Evolutionary conservation across 2,113 vertebrate genomes (phyloP), one percentile per base, ranked within the genome.

Genomic region (Onychorhynchus coronatus): DNA sequence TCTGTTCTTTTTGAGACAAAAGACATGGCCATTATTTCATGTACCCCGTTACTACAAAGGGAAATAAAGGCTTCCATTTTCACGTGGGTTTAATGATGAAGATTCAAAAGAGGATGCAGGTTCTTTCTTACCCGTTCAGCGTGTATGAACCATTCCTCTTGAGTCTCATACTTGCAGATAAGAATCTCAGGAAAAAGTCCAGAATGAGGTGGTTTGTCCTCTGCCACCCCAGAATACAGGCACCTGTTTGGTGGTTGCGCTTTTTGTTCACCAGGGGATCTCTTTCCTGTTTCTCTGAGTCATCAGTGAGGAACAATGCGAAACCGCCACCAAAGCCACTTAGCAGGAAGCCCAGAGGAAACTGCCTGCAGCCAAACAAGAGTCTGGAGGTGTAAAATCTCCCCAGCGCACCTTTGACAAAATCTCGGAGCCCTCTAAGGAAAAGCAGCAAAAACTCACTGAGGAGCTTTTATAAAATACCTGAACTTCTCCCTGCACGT

Each of bases 111-210:
- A 88, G 76, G 82, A 92, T 78, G 90, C 65, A 92, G 77, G 73
- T 21, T 67, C 8, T 8, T 50, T 82, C 97, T 97, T 97, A 98
- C 98, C 98, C 97, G 20, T 98, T 97, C 91, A 98, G 92, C 0
- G 97, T 98, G 85, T 97, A 98, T 33, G 98, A 98, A 67, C 97
- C 97, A 88, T 97, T 98, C 93, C 97, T 97, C 93, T 95, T 98
- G 61, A 98, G 97, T 88, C 97, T 96, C 98, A 97, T 97, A 52
- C n/a, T 95, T 81, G 91, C 82, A 88, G 96, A 97, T 59, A 98
- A 95, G 49, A 95, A 91, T 86, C 96, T 97, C 72, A 97, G 89
- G 88, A 97, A 91, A 95, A 97, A 97, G 93, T 98, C 97, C 97
- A 97, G 97, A 95, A 84, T 91, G 86, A 94, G 84, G 72, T 88